These are phyloP conservation scores for Spilogale gracilis DNA, from an alignment of 2,113 vertebrate species.

Conservation along the genomic window DNA sequence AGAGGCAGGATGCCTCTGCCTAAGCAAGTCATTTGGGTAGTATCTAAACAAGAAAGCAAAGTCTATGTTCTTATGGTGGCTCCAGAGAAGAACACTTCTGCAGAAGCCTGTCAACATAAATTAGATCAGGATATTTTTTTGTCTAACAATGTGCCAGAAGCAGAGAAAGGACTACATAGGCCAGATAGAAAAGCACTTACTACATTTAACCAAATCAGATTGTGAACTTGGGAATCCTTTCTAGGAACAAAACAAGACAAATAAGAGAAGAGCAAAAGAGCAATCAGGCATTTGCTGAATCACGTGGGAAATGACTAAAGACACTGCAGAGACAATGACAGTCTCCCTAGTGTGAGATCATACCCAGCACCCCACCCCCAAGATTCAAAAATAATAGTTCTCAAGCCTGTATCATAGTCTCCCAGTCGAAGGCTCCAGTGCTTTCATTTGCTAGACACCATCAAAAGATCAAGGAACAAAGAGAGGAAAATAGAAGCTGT, in stretches of 20 bases:
- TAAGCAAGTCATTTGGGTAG: background rate
- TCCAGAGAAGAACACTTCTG: background rate
- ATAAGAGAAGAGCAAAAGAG: background rate
- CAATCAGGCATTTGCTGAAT: background rate
- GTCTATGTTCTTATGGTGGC: background rate
- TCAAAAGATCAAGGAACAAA: background rate
- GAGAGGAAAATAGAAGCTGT: background rate
- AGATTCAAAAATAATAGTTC: background rate
- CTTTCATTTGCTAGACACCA: background rate
- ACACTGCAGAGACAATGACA: background rate
- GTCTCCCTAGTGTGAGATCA: constrained; percentile 19
- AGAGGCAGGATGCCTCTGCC: background rate
- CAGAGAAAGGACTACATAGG: background rate
- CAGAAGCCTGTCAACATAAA: background rate
- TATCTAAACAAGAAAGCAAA: background rate
- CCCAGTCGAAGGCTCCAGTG: background rate
- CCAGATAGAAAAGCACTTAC: background rate
- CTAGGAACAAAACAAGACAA: constrained; percentile 32
- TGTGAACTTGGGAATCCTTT: background rate
- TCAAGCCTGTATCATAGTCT: background rate
- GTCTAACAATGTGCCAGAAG: background rate
- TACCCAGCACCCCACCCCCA: background rate
- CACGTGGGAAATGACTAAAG: background rate
- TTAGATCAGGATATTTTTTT: background rate
- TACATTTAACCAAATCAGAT: background rate